Conservation (phyloP, 35 echinoderm and acorn worm species). For the Stichopus chloronotus region DNA sequence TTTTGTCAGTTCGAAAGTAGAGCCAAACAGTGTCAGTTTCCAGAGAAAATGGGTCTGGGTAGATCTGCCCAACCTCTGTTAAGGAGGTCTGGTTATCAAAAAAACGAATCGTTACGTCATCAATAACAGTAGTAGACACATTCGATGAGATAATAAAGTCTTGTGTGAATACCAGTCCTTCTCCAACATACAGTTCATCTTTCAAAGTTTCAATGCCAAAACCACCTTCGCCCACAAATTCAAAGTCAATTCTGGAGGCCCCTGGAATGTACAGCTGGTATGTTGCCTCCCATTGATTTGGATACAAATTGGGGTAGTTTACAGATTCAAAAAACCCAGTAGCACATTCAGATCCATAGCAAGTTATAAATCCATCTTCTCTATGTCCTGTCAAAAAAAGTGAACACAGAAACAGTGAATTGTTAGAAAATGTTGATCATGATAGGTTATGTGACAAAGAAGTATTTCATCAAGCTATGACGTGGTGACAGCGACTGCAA, state of each 20-base stretch:
- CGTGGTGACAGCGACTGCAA: no score
- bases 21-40: constrained; percentile 27
- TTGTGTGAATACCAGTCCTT: constrained; percentile 31
- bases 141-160: not conserved
- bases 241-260: constrained; percentile 58
- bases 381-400: constrained; percentile 2
- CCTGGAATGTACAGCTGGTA: constrained; percentile 75
- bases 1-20: constrained; percentile 40
- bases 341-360: constrained; percentile 48
- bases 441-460: no score
- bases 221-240: constrained; percentile 22
- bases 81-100: constrained; percentile 42
- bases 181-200: constrained; percentile 73
- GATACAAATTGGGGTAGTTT: constrained; percentile 52
- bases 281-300: constrained; percentile 30
- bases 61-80: not conserved
- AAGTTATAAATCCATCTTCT: constrained; percentile 31
- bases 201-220: constrained; percentile 71
- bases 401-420: not conserved
- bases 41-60: constrained; percentile 10
- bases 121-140: not conserved
- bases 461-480: no score
- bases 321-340: constrained; percentile 48
- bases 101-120: constrained; percentile 3
- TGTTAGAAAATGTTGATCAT: no score